Base-by-base conservation (phyloP, 2,888 invertebrate genomes). In the Lepidocyrtinus sp. region DNA sequence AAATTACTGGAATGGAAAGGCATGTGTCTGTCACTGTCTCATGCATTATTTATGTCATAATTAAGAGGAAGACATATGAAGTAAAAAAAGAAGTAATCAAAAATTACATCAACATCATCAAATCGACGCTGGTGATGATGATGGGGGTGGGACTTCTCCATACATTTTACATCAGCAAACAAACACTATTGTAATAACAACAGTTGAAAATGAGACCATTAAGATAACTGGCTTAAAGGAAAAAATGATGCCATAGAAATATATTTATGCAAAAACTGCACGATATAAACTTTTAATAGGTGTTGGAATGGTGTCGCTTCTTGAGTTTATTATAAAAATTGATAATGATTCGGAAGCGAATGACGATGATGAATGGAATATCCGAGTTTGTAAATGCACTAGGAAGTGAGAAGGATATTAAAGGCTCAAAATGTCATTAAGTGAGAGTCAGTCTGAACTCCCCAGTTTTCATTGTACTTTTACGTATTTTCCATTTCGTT, bases 341-440 rank as follows among this genome's bases (percentile, higher is more conserved):
- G 59, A 59, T 59, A 59, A 59, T 59, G 59, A 22, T 21, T 21
- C 19, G 21, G 59, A 59, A 59, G 59, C n/a, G 22, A 59, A 21
- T 59, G 59, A 59, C 59, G 59, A 21, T 59, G 59, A 59, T 59
- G 59, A 59, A 59, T 59, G 59, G 21, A n/a, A 59, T 9, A 7
- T 2, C 19, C 15, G 2, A 21, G 22, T 21, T 59, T 59, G 19
- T 5, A 59, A 59, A 59, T 9, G 59, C 3, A 21, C 3, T 21
- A 21, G 59, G 25, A 55, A 25, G 69, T 7, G 50, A 24, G 45
- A 22, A 55, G 67, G 75, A 68, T 75, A 68, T 75, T 27, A 75
- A 68, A 68, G 75, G 75, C 75, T 75, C 75, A 75, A 75, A 75
- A 75, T 68, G 65, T 22, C 75, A 75, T 75, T 75, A 75, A 75